phyloP scores from a whole-genome alignment of 2,888 invertebrate species.

The Agrenia bidenticulata region DNA sequence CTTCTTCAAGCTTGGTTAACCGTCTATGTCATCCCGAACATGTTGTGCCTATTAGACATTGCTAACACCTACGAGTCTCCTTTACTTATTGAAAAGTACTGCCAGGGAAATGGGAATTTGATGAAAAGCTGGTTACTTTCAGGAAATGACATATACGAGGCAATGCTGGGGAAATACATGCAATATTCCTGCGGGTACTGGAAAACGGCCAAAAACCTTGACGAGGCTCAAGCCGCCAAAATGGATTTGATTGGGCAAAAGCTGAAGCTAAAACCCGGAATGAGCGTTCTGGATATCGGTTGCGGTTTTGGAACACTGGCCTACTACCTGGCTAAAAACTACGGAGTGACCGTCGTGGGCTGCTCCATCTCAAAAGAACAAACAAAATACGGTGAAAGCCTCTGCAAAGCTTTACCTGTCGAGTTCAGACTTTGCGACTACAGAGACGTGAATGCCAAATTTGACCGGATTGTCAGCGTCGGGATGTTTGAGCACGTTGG shows the following conservation, averaged over 20 bases:
- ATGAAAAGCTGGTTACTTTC: neutral
- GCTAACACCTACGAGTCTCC: too few relatives aligned
- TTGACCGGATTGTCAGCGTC: conserved; percentile 42
- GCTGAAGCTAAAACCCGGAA: conserved; percentile 38
- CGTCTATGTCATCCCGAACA: too few relatives aligned
- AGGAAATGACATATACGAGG: conserved; percentile 15
- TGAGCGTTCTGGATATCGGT: conserved; percentile 34
- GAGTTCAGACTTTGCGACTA: conserved; percentile 37
- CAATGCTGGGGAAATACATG: conserved; percentile 5
- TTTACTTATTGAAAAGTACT: too few relatives aligned
- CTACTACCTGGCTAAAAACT: conserved; percentile 39
- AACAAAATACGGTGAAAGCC: conserved; percentile 27
- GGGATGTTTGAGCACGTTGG: conserved; percentile 48
- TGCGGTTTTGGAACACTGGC: conserved; percentile 42
- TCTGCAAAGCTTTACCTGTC: conserved; percentile 33
- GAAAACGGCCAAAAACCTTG: conserved; percentile 14
- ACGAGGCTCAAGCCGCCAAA: conserved; percentile 32
- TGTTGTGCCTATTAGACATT: too few relatives aligned
- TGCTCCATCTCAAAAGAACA: conserved; percentile 39
- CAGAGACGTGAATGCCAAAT: conserved; percentile 38
- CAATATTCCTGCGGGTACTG: conserved; percentile 17
- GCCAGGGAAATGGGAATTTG: too few relatives aligned
- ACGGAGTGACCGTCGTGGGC: conserved; percentile 39
- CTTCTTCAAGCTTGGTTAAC: too few relatives aligned
- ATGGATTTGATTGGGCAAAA: conserved; percentile 37